Conservation (phyloP, 2,797 vertebrate species). For the Lithobates sylvaticus region DNA sequence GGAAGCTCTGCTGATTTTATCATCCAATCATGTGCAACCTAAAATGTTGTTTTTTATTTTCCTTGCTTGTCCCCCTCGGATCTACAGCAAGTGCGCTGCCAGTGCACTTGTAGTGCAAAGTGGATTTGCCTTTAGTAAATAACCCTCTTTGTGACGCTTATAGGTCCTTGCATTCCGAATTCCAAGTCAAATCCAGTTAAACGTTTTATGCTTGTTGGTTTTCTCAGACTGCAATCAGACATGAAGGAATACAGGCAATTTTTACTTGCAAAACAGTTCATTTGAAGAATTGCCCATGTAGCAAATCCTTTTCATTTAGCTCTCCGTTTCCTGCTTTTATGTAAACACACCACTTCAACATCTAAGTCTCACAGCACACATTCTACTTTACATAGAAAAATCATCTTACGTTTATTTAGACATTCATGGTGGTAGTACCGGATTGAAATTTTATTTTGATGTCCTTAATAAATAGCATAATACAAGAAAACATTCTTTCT, state of each 20-base stretch:
- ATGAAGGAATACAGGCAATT: not conserved
- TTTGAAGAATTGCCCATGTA: not conserved
- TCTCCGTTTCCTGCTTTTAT: not conserved
- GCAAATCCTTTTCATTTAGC: constrained; percentile 7
- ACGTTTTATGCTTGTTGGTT: not conserved
- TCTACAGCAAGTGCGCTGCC: too few relatives aligned
- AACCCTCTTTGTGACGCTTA: not conserved
- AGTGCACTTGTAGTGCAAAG: too few relatives aligned
- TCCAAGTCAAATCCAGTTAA: not conserved
- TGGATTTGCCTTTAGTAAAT: too few relatives aligned
- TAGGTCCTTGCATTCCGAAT: not conserved
- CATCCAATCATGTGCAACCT: too few relatives aligned
- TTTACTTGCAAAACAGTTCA: not conserved
- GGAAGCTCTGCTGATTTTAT: too few relatives aligned
- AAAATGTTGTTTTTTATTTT: too few relatives aligned
- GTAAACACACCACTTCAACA: constrained; percentile 8
- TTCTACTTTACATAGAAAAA: not conserved
- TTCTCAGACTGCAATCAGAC: not conserved
- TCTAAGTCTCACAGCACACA: not conserved
- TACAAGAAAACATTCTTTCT: not conserved
- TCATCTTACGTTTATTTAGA: not conserved
- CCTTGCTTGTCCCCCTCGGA: too few relatives aligned
- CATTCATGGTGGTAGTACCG: not conserved
- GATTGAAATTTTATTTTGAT: constrained; percentile 1
- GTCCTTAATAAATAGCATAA: constrained; percentile 4